phyloP scores from a whole-genome alignment of 2,888 invertebrate genomes.

The Drosophila robusta region DNA sequence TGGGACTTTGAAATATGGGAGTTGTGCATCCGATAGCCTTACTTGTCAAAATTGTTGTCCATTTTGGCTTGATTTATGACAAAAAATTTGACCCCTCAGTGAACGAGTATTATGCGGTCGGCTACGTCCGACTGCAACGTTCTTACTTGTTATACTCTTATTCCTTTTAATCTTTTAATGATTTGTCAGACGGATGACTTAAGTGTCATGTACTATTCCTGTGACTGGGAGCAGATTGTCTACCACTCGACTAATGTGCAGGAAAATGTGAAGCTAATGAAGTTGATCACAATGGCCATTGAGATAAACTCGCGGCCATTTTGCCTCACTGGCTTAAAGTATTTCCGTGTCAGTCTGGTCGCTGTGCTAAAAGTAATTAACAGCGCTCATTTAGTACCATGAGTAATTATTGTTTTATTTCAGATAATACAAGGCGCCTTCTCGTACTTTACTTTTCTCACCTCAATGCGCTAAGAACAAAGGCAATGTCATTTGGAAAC shows the following conservation, averaged over 20 bases:
- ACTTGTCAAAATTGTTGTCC: too few relatives aligned
- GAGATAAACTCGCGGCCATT: constrained; percentile 68
- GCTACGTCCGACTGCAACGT: too few relatives aligned
- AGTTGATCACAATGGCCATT: constrained; percentile 64
- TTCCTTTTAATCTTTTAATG: neutral
- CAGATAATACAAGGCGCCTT: constrained; percentile 78
- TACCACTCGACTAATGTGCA: constrained; percentile 47
- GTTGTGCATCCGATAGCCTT: too few relatives aligned
- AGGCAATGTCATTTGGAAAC: too few relatives aligned
- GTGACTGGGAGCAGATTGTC: constrained; percentile 74
- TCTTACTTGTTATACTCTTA: neutral
- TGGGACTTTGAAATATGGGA: too few relatives aligned
- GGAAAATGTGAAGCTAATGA: constrained; percentile 74
- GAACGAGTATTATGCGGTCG: too few relatives aligned
- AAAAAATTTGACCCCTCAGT: too few relatives aligned
- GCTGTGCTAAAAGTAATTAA: constrained; percentile 65
- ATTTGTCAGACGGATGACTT: constrained; percentile 63
- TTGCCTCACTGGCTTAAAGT: constrained; percentile 72
- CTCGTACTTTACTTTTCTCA: constrained; percentile 81
- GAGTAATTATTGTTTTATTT: constrained; percentile 4
- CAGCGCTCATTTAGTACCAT: neutral
- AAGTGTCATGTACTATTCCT: constrained; percentile 73
- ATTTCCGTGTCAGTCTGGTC: constrained; percentile 68
- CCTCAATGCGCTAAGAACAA: constrained; percentile 64
- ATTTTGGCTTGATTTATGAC: too few relatives aligned